Base-by-base conservation (phyloP, 2,113 vertebrate genomes). In the Varanus komodoensis region DNA sequence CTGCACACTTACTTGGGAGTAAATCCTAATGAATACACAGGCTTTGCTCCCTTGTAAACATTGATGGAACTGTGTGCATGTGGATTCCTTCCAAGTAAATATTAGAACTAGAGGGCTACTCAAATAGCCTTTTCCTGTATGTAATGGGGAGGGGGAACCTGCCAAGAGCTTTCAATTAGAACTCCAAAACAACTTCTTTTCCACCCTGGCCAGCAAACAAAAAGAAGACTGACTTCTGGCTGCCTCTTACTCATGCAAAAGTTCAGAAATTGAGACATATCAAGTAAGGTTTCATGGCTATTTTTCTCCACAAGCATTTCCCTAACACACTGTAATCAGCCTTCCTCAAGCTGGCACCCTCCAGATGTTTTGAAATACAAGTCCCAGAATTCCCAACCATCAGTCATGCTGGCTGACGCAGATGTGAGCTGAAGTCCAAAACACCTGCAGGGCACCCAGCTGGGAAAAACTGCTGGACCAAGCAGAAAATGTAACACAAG, bases 131-230 rank as follows among this genome's bases (percentile, higher is more conserved):
- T 34, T 0, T 8, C 19, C 48, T 93, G 92, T 68, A 82, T 1
- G 78, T 19, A 85, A 92, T 32, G 34, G 38, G 38, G 50, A 0
- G 64, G 71, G 69, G 21, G 44, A 48, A 27, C n/a, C 21, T 23
- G 52, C 86, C 82, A 84, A 14, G 67, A 87, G 94, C 85, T n/a
- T 4, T 0, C 90, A 92, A 78, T 27, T 89, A 80, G 86, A 92
- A 86, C 82, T 90, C 90, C 91, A 82, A 8, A 87, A 80, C 83
- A 92, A 89, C 79, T 90, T 86, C 78, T 79, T 68, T 21, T 71
- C 87, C 81, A 61, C 52, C 38, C 3, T 61, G 23, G 54, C 50
- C n/a, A 54, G 86, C 29, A 91, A 87, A 54, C 86, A 93, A 87
- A 94, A 0, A 44, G 38, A 44, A 44, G 38, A 44, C 38, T 44